A percentile compares a stretch with the other conserved stretches of the same genome.
Evolutionary conservation across 2,888 invertebrate genomes (phyloP).

Genomic region (Schizotus pectinicornis): DNA sequence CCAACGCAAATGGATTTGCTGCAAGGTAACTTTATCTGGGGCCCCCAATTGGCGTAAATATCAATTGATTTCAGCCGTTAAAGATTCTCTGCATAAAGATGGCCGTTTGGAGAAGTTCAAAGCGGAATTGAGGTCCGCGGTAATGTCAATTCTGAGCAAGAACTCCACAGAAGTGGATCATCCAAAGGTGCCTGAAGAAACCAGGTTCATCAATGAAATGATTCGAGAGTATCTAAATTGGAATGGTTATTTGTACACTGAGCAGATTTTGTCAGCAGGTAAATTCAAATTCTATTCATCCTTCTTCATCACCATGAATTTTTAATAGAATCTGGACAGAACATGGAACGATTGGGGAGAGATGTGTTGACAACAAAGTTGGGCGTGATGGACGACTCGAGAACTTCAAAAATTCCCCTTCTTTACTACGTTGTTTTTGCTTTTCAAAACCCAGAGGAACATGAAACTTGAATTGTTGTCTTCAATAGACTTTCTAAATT

Average conservation of each 20-base stretch:
- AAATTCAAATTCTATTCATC: background rate
- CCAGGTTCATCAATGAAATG: constrained; percentile 67
- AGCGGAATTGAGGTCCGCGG: constrained; percentile 56
- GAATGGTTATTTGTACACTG: constrained; percentile 73
- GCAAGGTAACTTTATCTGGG: constrained; percentile 43
- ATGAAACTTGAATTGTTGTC: constrained; percentile 12
- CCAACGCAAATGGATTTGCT: constrained; percentile 51
- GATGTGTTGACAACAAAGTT: constrained; percentile 54
- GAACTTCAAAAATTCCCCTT: constrained; percentile 55
- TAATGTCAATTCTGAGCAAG: constrained; percentile 54
- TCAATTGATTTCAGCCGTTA: constrained; percentile 49
- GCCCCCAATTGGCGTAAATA: background rate
- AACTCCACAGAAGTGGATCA: constrained; percentile 42
- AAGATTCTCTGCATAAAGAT: constrained; percentile 54
- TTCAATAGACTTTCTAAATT: background rate
- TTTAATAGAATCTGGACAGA: constrained; percentile 52
- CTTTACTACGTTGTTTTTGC: constrained; percentile 55
- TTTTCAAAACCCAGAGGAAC: constrained; percentile 47
- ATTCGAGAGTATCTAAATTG: constrained; percentile 72
- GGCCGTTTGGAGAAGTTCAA: constrained; percentile 55
- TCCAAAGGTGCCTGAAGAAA: constrained; percentile 55
- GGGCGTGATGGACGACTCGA: constrained; percentile 55
- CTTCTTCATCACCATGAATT: background rate
- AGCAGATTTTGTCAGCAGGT: constrained; percentile 56
- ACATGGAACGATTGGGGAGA: constrained; percentile 46